These are phyloP conservation scores for Drosophila auraria DNA, from an alignment of 1,140 invertebrate species.

Conservation along the genomic window DNA sequence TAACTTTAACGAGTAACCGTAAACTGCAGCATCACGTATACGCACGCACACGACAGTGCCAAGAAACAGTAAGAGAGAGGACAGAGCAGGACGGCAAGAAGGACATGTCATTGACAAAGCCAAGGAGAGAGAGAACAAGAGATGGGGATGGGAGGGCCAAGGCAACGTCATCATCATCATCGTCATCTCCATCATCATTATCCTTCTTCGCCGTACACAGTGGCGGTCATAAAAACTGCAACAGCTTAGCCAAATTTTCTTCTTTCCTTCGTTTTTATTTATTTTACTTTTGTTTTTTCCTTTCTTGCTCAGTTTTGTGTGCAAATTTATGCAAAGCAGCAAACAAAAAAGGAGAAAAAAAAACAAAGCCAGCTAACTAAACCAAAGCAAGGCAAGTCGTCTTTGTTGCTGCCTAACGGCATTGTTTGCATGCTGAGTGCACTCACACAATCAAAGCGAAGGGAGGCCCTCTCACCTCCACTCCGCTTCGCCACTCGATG, in stretches of 20 bases:
- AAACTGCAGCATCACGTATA: constrained; percentile 69
- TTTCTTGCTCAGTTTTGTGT: constrained; percentile 25
- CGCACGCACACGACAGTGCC: constrained; percentile 26
- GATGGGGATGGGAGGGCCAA: constrained; percentile 18
- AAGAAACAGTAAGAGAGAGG: background rate
- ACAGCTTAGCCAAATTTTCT: constrained; percentile 41
- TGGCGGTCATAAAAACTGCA: constrained; percentile 70
- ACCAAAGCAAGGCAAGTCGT: constrained; percentile 33
- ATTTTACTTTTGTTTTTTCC: constrained; percentile 1
- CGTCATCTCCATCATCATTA: constrained; percentile 15
- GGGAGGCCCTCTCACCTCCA: background rate
- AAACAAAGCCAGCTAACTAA: constrained; percentile 10
- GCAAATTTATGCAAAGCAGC: constrained; percentile 65
- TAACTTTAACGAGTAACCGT: constrained; percentile 68
- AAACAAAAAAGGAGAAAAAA: constrained; percentile 11
- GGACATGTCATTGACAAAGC: constrained; percentile 61
- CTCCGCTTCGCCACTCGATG: constrained; percentile 51
- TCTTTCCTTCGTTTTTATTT: constrained; percentile 17
- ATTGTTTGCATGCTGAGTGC: constrained; percentile 59
- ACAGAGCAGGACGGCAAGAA: constrained; percentile 30
- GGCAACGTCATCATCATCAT: constrained; percentile 48
- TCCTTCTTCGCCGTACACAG: constrained; percentile 47
- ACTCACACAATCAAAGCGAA: constrained; percentile 51
- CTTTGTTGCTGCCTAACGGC: constrained; percentile 48
- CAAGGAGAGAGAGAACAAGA: constrained; percentile 13